Conservation (phyloP, 2,113 vertebrate genomes). For the Sinocyclocheilus anophthalmus region DNA sequence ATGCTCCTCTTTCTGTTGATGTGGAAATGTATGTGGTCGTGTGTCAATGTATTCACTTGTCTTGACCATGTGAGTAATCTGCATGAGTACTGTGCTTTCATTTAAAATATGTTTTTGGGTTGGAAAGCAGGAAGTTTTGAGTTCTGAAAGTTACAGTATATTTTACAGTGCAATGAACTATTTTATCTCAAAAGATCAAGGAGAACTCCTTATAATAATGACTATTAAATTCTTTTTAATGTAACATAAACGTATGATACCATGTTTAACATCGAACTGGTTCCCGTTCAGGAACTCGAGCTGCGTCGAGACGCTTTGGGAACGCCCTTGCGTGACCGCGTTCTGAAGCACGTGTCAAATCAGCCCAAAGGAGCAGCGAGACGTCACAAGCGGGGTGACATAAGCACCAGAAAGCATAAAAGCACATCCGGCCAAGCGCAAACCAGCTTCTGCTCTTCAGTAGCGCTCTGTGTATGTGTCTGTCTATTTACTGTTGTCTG, state of each 20-base stretch:
- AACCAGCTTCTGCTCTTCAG: too few species aligned
- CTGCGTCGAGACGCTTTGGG: too few species aligned
- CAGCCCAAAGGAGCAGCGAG: too few species aligned
- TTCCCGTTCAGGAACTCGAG: too few species aligned
- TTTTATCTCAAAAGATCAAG: conserved; percentile 3
- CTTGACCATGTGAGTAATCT: neutral
- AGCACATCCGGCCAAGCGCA: too few species aligned
- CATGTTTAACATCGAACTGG: neutral
- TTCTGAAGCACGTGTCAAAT: too few species aligned
- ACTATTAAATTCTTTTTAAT: neutral
- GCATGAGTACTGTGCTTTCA: neutral
- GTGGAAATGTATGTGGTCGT: neutral
- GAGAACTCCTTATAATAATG: neutral
- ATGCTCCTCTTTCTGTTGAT: neutral
- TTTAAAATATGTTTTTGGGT: neutral
- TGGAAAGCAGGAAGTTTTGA: neutral
- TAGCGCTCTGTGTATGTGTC: too few species aligned
- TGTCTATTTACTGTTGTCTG: too few species aligned
- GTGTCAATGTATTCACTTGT: neutral
- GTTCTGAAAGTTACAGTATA: neutral
- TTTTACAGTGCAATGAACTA: neutral
- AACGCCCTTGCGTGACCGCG: too few species aligned
- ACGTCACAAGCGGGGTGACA: too few species aligned
- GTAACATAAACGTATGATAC: neutral
- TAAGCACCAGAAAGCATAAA: too few species aligned